Evolutionary conservation across 2,113 vertebrate genomes (phyloP), one percentile per base, ranked within the genome.

Genomic region (Chitala chitala): DNA sequence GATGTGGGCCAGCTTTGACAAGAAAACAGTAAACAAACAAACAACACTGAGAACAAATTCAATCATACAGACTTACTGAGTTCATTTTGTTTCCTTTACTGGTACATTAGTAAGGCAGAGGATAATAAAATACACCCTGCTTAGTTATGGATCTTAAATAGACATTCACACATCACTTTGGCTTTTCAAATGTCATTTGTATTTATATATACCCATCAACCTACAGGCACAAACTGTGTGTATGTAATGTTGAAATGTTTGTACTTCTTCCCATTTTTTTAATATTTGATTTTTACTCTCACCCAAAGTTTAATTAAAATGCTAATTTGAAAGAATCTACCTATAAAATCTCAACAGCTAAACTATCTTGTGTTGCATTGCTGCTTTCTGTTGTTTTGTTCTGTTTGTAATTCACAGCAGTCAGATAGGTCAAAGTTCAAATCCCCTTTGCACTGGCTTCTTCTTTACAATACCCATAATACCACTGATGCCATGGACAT

Each of bases 271-370:
- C 40, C 36, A 20, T 38, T 20, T 64, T 44, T 13, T 17, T 66
- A 40, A 40, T n/a, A n/a, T 66, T 66, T 42, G 36, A 44, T 65
- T 65, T 65, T n/a, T 20, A 42, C 24, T n/a, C 63, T 38, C 38
- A 42, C 24, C 20, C 63, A 66, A 66, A 42, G 63, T 66, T 66
- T 66, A 17, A 66, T 66, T 66, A 66, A 66, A 66, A 66, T 66
- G 63, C 63, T 36, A 40, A 44, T 42, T 42, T 8, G 48, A 8
- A 51, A 51, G 48, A 48, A 9, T 5, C 63, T 66, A 40, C 24
- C 40, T 44, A 17, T 66, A n/a, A 22, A 10, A 66, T 66, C 36
- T 66, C 36, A n/a, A 42, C 63, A 42, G 4, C 17, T 24, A 40
- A 66, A 44, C 22, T 42, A 66, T 66, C 63, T 7, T 24, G 40